Conservation (phyloP, 2,113 vertebrate species). For the Rutilus rutilus region DNA sequence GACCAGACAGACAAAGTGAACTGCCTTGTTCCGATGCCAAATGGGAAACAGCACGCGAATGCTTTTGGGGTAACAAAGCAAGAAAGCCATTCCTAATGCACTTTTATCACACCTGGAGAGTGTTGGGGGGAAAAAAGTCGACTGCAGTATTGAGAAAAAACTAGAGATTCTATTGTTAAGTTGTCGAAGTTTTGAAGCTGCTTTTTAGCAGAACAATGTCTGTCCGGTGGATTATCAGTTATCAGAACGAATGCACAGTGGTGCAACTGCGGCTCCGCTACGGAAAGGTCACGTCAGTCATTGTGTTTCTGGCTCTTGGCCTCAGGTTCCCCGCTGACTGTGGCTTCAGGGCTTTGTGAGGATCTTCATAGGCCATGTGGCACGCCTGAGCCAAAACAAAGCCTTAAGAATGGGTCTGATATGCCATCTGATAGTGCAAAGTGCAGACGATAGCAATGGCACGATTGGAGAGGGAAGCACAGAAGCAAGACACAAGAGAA, state of each 20-base stretch:
- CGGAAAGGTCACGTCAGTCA: slow-evolving; percentile 25
- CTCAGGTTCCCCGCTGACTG: slow-evolving; percentile 12
- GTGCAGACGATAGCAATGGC: slow-evolving; percentile 40
- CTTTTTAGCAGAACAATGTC: slow-evolving; percentile 38
- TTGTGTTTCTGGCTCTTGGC: slow-evolving; percentile 29
- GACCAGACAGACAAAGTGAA: slow-evolving; percentile 24
- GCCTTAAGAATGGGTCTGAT: slow-evolving; percentile 39
- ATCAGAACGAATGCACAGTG: slow-evolving; percentile 26
- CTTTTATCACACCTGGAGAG: slow-evolving; percentile 41
- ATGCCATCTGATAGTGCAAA: slow-evolving; percentile 24
- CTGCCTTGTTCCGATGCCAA: slow-evolving; percentile 36
- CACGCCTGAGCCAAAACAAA: slow-evolving; percentile 29
- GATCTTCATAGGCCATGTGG: slow-evolving; percentile 22
- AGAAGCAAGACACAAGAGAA: slow-evolving; percentile 61
- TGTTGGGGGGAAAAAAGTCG: background rate
- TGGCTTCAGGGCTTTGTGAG: slow-evolving; percentile 33
- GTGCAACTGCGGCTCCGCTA: slow-evolving; percentile 7
- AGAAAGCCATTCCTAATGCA: slow-evolving; percentile 24
- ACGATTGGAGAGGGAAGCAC: slow-evolving; percentile 56
- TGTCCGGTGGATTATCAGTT: slow-evolving; percentile 20
- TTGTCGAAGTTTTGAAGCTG: background rate
- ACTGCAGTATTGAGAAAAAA: slow-evolving; percentile 2
- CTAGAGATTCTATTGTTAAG: slow-evolving; percentile 12
- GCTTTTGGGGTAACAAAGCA: slow-evolving; percentile 45
- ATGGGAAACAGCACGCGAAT: slow-evolving; percentile 28